Conservation (phyloP, 2,113 vertebrate genomes). For the Mormyrus iriodes region DNA sequence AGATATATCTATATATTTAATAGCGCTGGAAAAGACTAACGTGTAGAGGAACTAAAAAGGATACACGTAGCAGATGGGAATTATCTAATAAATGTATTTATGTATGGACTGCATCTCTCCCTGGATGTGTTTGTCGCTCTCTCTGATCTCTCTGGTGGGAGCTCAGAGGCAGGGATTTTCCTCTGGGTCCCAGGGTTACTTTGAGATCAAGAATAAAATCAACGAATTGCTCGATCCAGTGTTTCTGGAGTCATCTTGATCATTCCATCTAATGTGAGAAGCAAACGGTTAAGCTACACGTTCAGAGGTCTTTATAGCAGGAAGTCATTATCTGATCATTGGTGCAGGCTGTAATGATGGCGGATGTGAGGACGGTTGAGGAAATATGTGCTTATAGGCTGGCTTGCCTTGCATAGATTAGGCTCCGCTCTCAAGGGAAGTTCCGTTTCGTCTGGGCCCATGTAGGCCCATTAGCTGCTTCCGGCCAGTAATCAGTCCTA, state of each 20-base stretch:
- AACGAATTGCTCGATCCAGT: neutral
- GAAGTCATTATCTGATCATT: neutral
- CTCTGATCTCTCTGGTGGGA: slow-evolving; percentile 57
- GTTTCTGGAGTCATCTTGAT: neutral
- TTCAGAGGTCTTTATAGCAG: neutral
- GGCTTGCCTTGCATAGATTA: neutral
- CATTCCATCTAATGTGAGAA: neutral
- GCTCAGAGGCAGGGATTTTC: neutral
- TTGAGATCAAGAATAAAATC: slow-evolving; percentile 11
- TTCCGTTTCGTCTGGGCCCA: neutral
- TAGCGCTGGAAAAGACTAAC: slow-evolving; percentile 65
- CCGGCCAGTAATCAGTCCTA: neutral
- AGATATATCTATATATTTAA: slow-evolving; percentile 69
- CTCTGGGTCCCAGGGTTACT: neutral
- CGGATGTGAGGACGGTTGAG: neutral
- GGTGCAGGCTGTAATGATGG: neutral
- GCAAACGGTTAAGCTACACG: neutral
- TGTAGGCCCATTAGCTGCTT: neutral
- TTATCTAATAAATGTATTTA: slow-evolving; percentile 75
- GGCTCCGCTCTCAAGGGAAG: neutral
- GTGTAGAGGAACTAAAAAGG: slow-evolving; percentile 52
- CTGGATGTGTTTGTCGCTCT: slow-evolving; percentile 69
- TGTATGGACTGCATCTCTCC: slow-evolving; percentile 63
- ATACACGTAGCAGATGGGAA: slow-evolving; percentile 46
- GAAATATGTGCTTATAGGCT: neutral